Conservation (phyloP, 2,797 vertebrate genomes). For the Scomberomorus guttatus region DNA sequence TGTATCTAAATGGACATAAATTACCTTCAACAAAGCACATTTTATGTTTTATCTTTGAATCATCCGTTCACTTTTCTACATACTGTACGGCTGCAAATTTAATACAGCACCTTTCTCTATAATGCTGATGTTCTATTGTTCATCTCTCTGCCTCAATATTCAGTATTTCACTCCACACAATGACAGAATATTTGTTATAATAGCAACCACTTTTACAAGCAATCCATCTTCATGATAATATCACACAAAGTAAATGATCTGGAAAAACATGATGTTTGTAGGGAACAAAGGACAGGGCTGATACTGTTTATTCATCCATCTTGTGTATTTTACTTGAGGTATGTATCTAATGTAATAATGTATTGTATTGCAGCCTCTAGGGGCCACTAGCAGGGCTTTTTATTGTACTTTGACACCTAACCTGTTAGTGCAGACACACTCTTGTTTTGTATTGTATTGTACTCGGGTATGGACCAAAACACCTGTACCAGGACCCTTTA, state of each 20-base stretch:
- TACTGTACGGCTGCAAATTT: constrained; percentile 31
- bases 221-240: constrained; percentile 36
- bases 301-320: background rate
- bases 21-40: constrained; percentile 59
- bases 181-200: constrained; percentile 15
- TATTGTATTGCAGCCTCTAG: too few relatives aligned
- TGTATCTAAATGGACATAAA: constrained; percentile 63
- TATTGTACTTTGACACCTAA: too few relatives aligned
- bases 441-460: too few relatives aligned
- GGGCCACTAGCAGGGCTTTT: too few relatives aligned
- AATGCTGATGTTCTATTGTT: constrained; percentile 34
- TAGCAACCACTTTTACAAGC: background rate
- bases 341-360: background rate
- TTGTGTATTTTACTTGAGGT: background rate
- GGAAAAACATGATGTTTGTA: constrained; percentile 11
- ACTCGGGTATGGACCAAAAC: too few relatives aligned
- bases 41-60: constrained; percentile 65
- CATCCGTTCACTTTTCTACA: constrained; percentile 29
- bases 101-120: constrained; percentile 26
- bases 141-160: constrained; percentile 34
- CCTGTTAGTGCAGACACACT: too few relatives aligned
- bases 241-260: constrained; percentile 26
- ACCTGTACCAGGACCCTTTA: too few relatives aligned
- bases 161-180: constrained; percentile 13
- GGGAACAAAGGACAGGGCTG: background rate